Percentiles rank a stretch among this genome's conserved stretches.
Evolutionary conservation across 2,888 invertebrate species (phyloP).

Genomic region (Carabus problematicus): DNA sequence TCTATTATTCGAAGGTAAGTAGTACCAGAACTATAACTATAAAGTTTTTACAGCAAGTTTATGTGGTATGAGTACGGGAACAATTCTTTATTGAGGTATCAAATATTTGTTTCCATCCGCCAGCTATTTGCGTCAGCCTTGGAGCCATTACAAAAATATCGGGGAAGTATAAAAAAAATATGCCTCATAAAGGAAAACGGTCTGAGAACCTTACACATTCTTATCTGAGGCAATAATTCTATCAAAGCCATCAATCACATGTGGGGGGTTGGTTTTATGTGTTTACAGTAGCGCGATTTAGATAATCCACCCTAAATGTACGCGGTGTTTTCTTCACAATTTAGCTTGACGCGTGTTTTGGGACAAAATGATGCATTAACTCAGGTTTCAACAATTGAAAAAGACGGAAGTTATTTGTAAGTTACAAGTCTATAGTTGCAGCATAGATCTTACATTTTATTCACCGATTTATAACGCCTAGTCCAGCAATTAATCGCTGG

Average conservation of each 20-base stretch:
- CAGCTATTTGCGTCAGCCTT: too few relatives aligned
- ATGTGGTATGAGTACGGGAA: too few relatives aligned
- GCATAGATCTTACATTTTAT: constrained; percentile 7
- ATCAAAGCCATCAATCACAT: constrained; percentile 30
- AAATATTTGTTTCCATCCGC: too few relatives aligned
- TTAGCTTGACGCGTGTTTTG: background rate
- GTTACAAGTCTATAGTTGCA: background rate
- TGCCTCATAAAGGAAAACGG: constrained; percentile 30
- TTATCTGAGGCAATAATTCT: constrained; percentile 27
- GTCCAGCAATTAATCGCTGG: constrained; percentile 36
- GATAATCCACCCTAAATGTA: constrained; percentile 10
- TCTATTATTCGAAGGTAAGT: too few relatives aligned
- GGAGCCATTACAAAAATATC: constrained; percentile 24
- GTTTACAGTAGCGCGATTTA: constrained; percentile 13
- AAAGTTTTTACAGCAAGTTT: too few relatives aligned
- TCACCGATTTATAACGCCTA: constrained; percentile 37
- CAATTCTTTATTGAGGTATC: too few relatives aligned
- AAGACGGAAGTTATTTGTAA: constrained; percentile 26
- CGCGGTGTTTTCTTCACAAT: constrained; percentile 1
- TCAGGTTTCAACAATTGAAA: constrained; percentile 10
- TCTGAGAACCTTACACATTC: constrained; percentile 13
- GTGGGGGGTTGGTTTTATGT: constrained; percentile 11
- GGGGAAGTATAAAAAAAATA: constrained; percentile 33
- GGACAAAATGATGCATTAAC: background rate
- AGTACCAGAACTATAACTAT: too few relatives aligned